Percentiles rank a stretch among this genome's conserved stretches.
phyloP scores from a whole-genome alignment of 2,797 vertebrate species.

The Neopelma chrysocephalum region DNA sequence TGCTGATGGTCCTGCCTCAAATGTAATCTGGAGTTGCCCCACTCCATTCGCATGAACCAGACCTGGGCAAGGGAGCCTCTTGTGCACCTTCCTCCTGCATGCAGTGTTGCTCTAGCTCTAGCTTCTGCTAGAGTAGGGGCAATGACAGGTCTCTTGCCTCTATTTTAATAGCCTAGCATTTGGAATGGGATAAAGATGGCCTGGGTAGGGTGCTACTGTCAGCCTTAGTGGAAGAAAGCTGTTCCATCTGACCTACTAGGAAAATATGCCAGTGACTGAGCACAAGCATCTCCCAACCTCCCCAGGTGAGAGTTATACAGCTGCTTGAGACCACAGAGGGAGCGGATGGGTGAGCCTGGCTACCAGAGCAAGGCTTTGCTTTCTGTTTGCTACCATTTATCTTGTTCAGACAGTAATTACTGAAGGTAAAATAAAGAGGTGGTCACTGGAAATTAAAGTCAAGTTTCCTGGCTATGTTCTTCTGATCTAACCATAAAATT shows the following conservation, averaged over 20 bases:
- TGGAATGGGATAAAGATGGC: not conserved
- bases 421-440: not conserved
- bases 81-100: not conserved
- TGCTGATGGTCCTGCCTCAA: not conserved
- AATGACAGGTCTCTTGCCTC: not conserved
- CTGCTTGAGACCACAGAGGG: not conserved
- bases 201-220: not conserved
- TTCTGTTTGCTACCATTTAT: not conserved
- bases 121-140: not conserved
- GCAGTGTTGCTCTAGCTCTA: not conserved
- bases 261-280: not conserved
- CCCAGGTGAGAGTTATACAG: rapidly evolving
- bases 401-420: not conserved
- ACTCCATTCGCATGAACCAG: not conserved
- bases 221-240: not conserved
- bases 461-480: not conserved
- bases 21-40: not conserved
- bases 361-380: not conserved
- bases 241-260: not conserved
- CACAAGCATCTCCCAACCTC: not conserved
- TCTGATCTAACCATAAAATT: not conserved
- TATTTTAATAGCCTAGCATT: not conserved
- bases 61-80: not conserved
- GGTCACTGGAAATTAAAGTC: not conserved
- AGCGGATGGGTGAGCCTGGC: rapidly evolving